phyloP scores from a whole-genome alignment of 2,797 vertebrate genomes.

The Phrynocephalus forsythii region DNA sequence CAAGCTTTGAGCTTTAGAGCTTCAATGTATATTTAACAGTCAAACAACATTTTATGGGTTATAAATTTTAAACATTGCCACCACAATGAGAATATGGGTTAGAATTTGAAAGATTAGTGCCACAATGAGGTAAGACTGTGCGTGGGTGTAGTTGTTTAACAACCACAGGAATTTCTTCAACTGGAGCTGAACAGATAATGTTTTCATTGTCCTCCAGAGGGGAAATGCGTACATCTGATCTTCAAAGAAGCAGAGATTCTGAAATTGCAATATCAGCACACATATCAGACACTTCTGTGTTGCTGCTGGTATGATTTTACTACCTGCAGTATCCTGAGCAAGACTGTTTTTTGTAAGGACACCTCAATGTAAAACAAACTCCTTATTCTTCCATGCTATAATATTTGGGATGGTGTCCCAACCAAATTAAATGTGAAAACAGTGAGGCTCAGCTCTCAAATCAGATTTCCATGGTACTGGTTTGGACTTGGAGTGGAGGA shows the following conservation, averaged over 20 bases:
- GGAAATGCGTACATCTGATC: not conserved
- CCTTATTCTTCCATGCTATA: not conserved
- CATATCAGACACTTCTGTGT: not conserved
- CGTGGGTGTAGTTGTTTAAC: not conserved
- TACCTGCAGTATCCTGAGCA: not conserved
- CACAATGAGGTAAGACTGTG: not conserved
- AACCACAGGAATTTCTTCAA: slow-evolving; percentile 15
- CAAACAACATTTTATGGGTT: not conserved
- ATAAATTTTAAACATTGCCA: not conserved
- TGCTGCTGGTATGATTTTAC: not conserved
- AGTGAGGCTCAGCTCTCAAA: slow-evolving; percentile 3
- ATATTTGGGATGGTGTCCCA: not conserved
- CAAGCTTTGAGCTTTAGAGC: slow-evolving; percentile 5
- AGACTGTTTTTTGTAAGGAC: not conserved
- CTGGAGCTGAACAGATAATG: not conserved
- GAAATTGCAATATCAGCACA: not conserved
- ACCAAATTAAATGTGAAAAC: not conserved
- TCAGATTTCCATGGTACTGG: not conserved
- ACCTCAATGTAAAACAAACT: not conserved
- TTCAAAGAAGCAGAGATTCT: not conserved
- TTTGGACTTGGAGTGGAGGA: slow-evolving; percentile 28
- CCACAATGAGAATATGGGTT: no score
- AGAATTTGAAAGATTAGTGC: no score
- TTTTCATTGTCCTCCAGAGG: not conserved
- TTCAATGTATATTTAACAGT: not conserved